A percentile compares a stretch with the other conserved stretches of the same genome.
phyloP scores from a whole-genome alignment of 2,797 vertebrate species.

The Odontamblyopus lacepedii region DNA sequence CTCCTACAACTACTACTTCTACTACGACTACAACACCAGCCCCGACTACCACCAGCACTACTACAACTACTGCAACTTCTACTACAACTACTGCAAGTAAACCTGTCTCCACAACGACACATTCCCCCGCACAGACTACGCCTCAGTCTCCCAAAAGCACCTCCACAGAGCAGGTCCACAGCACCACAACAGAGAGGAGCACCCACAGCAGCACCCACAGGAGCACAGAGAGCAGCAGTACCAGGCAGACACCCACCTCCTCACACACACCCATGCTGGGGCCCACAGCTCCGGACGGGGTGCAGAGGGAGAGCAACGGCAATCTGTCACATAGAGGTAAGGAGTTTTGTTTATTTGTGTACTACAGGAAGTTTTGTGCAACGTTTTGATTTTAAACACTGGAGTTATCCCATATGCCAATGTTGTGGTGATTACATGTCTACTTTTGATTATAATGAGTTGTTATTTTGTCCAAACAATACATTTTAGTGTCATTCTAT shows the following conservation, averaged over 20 bases:
- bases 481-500: too few species aligned
- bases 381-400: background rate
- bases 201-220: slow-evolving; percentile 13
- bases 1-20: slow-evolving; percentile 12
- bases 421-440: too few species aligned
- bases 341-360: slow-evolving; percentile 32
- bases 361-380: slow-evolving; percentile 14
- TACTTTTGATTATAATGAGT: too few species aligned
- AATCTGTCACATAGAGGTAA: slow-evolving; percentile 94
- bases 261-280: slow-evolving; percentile 47
- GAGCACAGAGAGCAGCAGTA: slow-evolving; percentile 40
- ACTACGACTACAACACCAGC: slow-evolving; percentile 10
- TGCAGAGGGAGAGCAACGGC: slow-evolving; percentile 83
- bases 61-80: slow-evolving; percentile 21
- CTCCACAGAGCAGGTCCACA: slow-evolving; percentile 45
- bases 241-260: slow-evolving; percentile 62
- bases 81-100: slow-evolving; percentile 33
- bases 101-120: slow-evolving; percentile 37
- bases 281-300: slow-evolving; percentile 65
- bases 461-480: too few species aligned
- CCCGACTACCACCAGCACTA: slow-evolving; percentile 21
- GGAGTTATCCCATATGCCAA: too few species aligned
- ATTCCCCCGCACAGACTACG: slow-evolving; percentile 20
- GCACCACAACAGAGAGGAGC: slow-evolving; percentile 45
- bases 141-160: slow-evolving; percentile 61